A percentile compares a stretch with the other conserved stretches of the same genome.
phyloP scores from a whole-genome alignment of 2,113 vertebrate genomes.

The Hipposideros armiger region DNA sequence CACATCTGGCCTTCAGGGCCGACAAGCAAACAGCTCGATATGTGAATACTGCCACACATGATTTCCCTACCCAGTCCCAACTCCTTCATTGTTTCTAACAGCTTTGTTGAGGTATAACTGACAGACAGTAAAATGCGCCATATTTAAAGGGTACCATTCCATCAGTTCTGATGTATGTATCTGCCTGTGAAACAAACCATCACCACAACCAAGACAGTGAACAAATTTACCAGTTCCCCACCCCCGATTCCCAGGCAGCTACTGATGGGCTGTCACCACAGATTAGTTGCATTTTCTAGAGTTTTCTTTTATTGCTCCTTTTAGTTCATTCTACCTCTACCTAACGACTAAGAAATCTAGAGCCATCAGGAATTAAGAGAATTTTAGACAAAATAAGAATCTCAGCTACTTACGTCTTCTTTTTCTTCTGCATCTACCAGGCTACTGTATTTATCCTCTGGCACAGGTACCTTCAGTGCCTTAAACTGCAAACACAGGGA shows the following conservation, averaged over 20 bases:
- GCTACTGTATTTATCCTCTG: conserved; percentile 91
- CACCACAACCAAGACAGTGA: background rate
- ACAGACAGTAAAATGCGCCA: background rate
- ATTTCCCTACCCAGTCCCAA: background rate
- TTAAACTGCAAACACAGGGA: conserved; percentile 89
- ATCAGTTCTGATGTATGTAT: background rate
- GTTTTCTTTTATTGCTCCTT: background rate
- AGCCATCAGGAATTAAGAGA: background rate
- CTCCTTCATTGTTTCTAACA: background rate
- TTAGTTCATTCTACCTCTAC: background rate
- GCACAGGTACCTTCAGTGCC: conserved; percentile 92
- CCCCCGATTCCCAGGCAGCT: background rate
- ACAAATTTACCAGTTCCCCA: background rate
- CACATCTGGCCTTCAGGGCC: background rate
- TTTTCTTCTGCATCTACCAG: conserved; percentile 91
- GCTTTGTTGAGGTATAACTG: background rate
- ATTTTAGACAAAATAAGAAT: background rate
- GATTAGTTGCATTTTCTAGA: background rate
- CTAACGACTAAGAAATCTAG: background rate
- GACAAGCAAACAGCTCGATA: background rate
- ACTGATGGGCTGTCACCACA: background rate
- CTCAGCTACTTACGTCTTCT: conserved; percentile 92
- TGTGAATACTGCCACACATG: background rate
- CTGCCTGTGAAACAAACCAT: background rate
- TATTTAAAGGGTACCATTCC: background rate